Evolutionary conservation across 2,113 vertebrate species (phyloP), one percentile per base, ranked within the genome.

Genomic region (Trichomycterus rosablanca): DNA sequence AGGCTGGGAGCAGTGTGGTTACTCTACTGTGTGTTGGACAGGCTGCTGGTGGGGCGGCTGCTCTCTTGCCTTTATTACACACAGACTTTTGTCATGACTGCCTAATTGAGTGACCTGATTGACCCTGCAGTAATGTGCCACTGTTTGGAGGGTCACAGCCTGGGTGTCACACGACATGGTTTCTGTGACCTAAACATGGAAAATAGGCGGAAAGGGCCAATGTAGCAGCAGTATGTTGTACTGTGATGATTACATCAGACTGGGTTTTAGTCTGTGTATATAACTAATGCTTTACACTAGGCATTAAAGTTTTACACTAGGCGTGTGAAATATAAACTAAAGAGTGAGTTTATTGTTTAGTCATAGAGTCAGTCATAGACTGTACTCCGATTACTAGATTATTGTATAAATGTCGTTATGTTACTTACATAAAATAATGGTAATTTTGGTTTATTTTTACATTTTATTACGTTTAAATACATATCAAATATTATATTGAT

Each of bases 71-170:
- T 34, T 45, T 58, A 71, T 67, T 76, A 76, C 67, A 72, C 73
- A 77, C 80, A 66, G 69, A 70, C 68, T 77, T 84, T 83, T 84
- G 80, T 83, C 82, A 11, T 75, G 71, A 43, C 69, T 68, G 69
- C 75, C 78, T 83, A 80, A 82, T 78, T 84, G 80, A 82, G 74
- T 74, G 76, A 81, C 78, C 76, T 7, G 67, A 66, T 53, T 78
- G 79, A 85, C 82, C 83, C 70, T 63, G 55, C 67, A 72, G 65
- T 78, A 76, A 77, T 74, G 70, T 61, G 61, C 76, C 70, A 74
- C 63, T 72, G 70, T 69, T 66, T 79, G 68, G 57, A 50, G 57
- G 74, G 71, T 73, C 40, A 45, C 28, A 62, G 46, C 55, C 52
- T 59, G 45, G 30, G 49, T 66, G 70, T 78, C 63, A 65, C 73